phyloP scores from a whole-genome alignment of 2,888 invertebrate genomes.

The Oeneis ivallda region DNA sequence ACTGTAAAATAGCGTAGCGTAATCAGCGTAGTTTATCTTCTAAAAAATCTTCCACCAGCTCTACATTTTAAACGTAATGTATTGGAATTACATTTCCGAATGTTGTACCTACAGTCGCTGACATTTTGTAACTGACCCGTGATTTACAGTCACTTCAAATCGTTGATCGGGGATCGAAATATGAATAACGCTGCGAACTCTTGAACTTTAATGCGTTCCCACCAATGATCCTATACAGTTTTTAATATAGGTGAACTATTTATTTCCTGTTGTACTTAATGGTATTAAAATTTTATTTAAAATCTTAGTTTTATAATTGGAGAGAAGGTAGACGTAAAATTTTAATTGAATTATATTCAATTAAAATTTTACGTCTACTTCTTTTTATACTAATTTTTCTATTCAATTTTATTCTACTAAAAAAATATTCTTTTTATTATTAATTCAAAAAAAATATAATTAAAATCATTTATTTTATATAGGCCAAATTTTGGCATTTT shows the following conservation, averaged over 20 bases:
- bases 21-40: neutral
- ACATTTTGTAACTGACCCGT: conserved; percentile 48
- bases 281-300: no score
- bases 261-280: neutral
- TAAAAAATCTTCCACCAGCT: neutral
- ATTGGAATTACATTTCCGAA: conserved; percentile 31
- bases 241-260: neutral
- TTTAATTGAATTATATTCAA: no score
- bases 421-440: no score
- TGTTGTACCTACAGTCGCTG: conserved; percentile 37
- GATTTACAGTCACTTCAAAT: conserved; percentile 49
- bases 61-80: conserved; percentile 20
- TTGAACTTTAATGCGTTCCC: conserved; percentile 44
- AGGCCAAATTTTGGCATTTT: no score
- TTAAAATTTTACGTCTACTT: no score
- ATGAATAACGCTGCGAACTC: conserved; percentile 52
- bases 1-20: no score
- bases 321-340: no score
- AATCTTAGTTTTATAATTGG: no score
- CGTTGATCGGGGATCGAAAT: conserved; percentile 49
- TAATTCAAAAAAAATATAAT: no score
- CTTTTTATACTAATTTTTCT: no score
- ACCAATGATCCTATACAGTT: conserved; percentile 20
- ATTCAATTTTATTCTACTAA: no score
- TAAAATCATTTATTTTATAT: no score